Evolutionary conservation across 2,113 vertebrate genomes (phyloP), one percentile per base, ranked within the genome.

Genomic region (Platycercus adscitus): DNA sequence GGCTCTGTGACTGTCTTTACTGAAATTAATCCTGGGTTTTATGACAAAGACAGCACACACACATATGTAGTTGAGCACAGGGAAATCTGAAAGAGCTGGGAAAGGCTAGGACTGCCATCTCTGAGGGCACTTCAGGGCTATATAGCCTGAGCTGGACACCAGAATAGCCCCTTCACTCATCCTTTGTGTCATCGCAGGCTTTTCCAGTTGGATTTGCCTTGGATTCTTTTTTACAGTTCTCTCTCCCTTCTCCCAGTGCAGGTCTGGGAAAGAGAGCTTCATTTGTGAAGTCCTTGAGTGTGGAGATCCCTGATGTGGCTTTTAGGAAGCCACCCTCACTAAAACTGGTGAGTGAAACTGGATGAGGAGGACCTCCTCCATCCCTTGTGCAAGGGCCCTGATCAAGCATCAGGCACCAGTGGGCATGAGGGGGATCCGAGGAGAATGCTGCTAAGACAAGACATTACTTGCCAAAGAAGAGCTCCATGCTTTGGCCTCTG

Each of bases 331-430:
- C 52, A 63, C 11, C 7, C 7, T 52, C 47, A 63, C 23, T 70
- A 35, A 75, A 91, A 55, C 17, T 39, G n/a, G 4, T 21, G 43
- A 49, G 18, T 63, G 69, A 89, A 72, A 58, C 4, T 35, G 13
- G 24, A 72, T 18, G 19, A 66, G 12, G 76, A 80, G 13, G 25
- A 71, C 13, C 3, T 49, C 16, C 20, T 82, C 26, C 44, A 46
- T 39, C 7, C 10, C 10, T 44, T 81, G 26, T 58, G 17, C 0
- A 0, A 66, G 33, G 50, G 8, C 24, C 20, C 18, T 73, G 11
- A 16, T 73, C 21, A 33, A 53, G 25, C 24, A 37, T 25, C 24
- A 41, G 49, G 17, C 24, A 53, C 17, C 1, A 1, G 19, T 31
- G 23, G 41, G 23, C 58, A 58, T 7, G 10, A 87, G 17, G 5